Conservation (phyloP, 2,113 vertebrate species). For the Ictalurus punctatus region DNA sequence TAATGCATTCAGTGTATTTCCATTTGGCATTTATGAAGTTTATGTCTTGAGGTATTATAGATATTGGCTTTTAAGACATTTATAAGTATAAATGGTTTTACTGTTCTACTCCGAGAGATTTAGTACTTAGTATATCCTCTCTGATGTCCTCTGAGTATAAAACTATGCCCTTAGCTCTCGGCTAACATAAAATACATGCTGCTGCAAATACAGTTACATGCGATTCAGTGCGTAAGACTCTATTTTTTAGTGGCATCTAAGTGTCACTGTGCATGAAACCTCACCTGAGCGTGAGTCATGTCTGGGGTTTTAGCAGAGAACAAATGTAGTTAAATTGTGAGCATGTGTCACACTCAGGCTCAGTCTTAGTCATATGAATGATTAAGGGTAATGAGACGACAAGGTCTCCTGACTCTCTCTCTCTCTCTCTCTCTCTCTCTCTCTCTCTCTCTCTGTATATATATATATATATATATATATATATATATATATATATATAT, state of each 20-base stretch:
- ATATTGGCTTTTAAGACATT: background rate
- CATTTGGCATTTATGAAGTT: background rate
- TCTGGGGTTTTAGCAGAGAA: background rate
- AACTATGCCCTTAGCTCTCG: background rate
- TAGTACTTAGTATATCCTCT: background rate
- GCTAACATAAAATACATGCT: background rate
- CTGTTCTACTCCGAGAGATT: background rate
- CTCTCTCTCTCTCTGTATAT: too few species aligned
- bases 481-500: too few species aligned
- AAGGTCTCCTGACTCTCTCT: too few species aligned
- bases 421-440: too few species aligned
- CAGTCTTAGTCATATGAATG: background rate
- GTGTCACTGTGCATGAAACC: background rate
- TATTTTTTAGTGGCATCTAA: constrained; percentile 4
- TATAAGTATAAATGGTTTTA: background rate
- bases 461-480: too few species aligned
- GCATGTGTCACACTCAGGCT: constrained; percentile 1
- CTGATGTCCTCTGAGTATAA: background rate
- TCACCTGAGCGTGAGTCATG: background rate
- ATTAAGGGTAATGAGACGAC: background rate
- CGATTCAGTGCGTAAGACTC: background rate
- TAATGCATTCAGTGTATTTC: background rate
- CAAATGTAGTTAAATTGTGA: background rate
- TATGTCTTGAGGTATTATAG: background rate
- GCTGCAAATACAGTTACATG: background rate